phyloP scores from a whole-genome alignment of 2,113 vertebrate species.

The Zosterops pallidus region DNA sequence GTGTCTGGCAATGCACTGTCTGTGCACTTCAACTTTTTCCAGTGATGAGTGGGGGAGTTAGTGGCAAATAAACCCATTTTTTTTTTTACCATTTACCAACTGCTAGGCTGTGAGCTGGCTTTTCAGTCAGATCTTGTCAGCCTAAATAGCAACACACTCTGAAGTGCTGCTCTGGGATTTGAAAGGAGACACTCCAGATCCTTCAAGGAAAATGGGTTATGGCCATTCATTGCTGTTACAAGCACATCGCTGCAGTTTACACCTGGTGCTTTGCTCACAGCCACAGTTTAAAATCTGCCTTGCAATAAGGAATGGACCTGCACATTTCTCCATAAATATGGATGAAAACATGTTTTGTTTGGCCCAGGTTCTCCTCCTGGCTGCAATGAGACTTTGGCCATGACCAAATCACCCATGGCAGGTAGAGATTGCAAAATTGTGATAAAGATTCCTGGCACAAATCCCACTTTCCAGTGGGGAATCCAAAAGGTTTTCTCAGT shows the following conservation, averaged over 20 bases:
- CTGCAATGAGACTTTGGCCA: background rate
- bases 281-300: background rate
- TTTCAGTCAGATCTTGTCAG: background rate
- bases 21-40: background rate
- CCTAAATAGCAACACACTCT: background rate
- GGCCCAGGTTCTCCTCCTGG: background rate
- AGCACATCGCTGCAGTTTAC: background rate
- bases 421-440: background rate
- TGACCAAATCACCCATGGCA: background rate
- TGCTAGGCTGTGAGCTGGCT: slow-evolving; percentile 11
- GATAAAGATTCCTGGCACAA: background rate
- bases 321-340: background rate
- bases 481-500: background rate
- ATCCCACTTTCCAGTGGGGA: background rate
- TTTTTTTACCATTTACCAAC: slow-evolving; percentile 20
- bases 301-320: background rate
- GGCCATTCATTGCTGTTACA: background rate
- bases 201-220: background rate
- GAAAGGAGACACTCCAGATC: background rate
- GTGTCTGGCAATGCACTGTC: background rate
- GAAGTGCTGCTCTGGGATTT: slow-evolving; percentile 2
- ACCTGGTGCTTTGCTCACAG: background rate
- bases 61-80: background rate
- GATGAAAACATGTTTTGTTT: background rate
- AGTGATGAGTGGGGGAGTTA: background rate